Percentiles rank a stretch among this genome's conserved stretches.
Evolutionary conservation across 2,888 invertebrate genomes (phyloP).

Genomic region (Yponomeuta sedellus): DNA sequence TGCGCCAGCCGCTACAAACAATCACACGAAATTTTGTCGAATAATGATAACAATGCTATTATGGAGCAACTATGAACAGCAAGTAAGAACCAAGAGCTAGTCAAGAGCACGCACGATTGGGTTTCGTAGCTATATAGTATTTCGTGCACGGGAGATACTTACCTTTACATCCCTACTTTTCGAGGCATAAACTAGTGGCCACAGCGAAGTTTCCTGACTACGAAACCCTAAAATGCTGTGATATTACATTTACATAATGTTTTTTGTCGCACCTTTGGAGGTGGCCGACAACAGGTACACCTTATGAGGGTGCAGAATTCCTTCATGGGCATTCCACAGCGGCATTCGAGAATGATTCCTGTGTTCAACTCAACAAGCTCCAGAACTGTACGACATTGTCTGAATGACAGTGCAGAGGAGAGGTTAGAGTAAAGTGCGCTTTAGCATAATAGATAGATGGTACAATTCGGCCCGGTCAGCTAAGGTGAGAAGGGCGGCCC

Average conservation of each 20-base stretch:
- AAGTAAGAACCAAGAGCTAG: too few relatives aligned
- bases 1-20: conserved; percentile 23
- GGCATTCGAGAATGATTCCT: conserved; percentile 23
- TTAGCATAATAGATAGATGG: not conserved
- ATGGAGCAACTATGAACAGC: conserved; percentile 55
- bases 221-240: conserved; percentile 44
- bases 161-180: too few relatives aligned
- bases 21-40: conserved; percentile 59
- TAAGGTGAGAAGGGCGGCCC: conserved; percentile 43
- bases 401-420: conserved; percentile 19
- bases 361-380: conserved; percentile 22
- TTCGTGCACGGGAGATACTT: too few relatives aligned
- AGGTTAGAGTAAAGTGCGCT: conserved; percentile 4
- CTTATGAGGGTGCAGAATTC: conserved; percentile 75
- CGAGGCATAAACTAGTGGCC: too few relatives aligned
- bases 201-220: too few relatives aligned
- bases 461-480: not conserved
- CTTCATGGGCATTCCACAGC: conserved; percentile 57
- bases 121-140: too few relatives aligned
- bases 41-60: conserved; percentile 74
- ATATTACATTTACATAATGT: conserved; percentile 72
- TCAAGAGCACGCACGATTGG: too few relatives aligned
- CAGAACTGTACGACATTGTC: conserved; percentile 25
- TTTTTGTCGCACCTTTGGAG: conserved; percentile 69
- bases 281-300: conserved; percentile 72